These are phyloP conservation scores for Metaphire vulgaris DNA, from an alignment of 1,140 invertebrate genomes.

Conservation along the genomic window DNA sequence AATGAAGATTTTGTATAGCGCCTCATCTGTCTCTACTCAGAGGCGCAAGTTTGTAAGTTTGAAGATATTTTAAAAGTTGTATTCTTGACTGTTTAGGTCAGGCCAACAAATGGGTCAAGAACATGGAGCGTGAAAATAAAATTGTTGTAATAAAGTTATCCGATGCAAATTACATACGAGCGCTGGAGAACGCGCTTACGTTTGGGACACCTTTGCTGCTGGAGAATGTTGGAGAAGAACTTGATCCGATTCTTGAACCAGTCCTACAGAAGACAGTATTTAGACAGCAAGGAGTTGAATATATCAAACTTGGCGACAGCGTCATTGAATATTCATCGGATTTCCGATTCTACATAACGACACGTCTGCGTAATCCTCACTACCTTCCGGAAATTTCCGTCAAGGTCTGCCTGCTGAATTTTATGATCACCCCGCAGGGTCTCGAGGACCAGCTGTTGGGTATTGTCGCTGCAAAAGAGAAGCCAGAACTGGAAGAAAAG, in stretches of 20 bases:
- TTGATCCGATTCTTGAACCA: conserved; percentile 51
- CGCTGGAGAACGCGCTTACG: conserved; percentile 51
- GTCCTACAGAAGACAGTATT: conserved; percentile 52
- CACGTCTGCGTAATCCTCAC: conserved; percentile 51
- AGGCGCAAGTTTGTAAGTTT: no score
- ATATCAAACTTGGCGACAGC: conserved; percentile 51
- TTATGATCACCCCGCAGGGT: conserved; percentile 53
- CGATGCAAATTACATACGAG: conserved; percentile 49
- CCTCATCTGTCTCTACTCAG: no score
- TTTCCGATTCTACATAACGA: conserved; percentile 51
- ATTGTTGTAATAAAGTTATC: conserved; percentile 49
- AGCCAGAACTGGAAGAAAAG: conserved; percentile 53
- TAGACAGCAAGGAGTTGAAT: conserved; percentile 51
- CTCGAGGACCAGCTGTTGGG: conserved; percentile 53
- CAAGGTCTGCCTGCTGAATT: conserved; percentile 53
- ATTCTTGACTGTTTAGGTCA: no score
- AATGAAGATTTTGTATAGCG: no score
- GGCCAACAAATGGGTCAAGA: conserved; percentile 77
- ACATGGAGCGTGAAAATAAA: conserved; percentile 62
- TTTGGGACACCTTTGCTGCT: conserved; percentile 52
- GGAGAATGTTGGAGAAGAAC: conserved; percentile 53
- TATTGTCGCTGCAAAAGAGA: conserved; percentile 53
- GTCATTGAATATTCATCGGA: conserved; percentile 50
- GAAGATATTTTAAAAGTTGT: no score
- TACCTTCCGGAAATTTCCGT: conserved; percentile 53